Percentiles rank a stretch among this genome's conserved stretches.
These are phyloP conservation scores for Melitaea athalia DNA, from an alignment of 2,888 invertebrate genomes.

Conservation along the genomic window DNA sequence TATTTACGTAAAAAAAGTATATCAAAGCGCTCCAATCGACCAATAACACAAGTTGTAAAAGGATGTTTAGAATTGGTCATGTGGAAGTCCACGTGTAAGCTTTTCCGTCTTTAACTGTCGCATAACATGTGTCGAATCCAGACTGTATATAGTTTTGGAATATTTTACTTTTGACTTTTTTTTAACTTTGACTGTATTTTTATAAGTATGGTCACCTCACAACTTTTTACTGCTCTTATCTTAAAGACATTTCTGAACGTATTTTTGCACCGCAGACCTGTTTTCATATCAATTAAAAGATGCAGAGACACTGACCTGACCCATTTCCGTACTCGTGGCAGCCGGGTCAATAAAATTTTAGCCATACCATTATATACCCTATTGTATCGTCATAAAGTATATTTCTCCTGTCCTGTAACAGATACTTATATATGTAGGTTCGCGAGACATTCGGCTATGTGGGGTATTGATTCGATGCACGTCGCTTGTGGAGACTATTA, in stretches of 20 bases:
- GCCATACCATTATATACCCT: conserved; percentile 42
- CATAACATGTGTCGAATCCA: too few species aligned
- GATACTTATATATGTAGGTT: conserved; percentile 65
- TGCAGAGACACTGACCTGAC: conserved; percentile 68
- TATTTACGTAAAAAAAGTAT: too few species aligned
- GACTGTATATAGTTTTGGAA: too few species aligned
- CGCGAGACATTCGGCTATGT: conserved; percentile 59
- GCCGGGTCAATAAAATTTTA: conserved; percentile 56
- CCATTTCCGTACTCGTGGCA: conserved; percentile 65
- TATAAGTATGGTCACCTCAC: too few species aligned
- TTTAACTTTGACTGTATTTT: too few species aligned
- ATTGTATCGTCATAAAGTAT: conserved; percentile 24
- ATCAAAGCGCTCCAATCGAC: too few species aligned
- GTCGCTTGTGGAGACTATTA: conserved; percentile 29
- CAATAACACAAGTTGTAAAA: too few species aligned
- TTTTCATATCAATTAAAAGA: conserved; percentile 52
- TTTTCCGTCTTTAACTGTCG: too few species aligned
- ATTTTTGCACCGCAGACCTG: conserved; percentile 20
- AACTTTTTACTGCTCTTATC: too few species aligned
- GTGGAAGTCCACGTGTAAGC: too few species aligned
- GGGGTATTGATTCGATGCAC: conserved; percentile 59
- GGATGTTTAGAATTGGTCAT: too few species aligned
- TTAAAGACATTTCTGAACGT: neutral
- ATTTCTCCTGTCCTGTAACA: conserved; percentile 24
- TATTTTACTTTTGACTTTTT: too few species aligned